Base-by-base conservation (phyloP, 37 sponge, comb jelly and placozoan genomes). In the Geodia barretti region DNA sequence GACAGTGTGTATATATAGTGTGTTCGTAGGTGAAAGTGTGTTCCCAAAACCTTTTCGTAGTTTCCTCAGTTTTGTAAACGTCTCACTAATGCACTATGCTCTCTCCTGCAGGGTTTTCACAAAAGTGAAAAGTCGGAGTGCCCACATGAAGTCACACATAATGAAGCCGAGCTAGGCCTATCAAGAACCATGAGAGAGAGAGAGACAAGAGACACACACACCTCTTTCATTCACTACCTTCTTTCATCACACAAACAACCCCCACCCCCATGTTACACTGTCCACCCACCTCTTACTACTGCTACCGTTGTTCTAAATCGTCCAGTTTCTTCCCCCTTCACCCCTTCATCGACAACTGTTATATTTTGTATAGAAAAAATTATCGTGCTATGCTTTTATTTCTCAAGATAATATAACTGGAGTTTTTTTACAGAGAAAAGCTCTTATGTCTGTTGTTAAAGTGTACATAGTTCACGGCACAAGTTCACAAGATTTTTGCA, bases 131-230 rank as follows among this genome's bases (percentile, higher is more conserved):
- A 92, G 93, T 69, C 84, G 98, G 20, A 94, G 95, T 92, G 97
- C 97, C 23, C 94, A 93, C 85, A 97, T 93, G 97, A 93, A 97
- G 83, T 91, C 94, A 8, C 94, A 93, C 76, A 91, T 90, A 28
- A 70, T 90, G 61, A 90, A 90, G 64, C 81, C 64, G 21, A 77
- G 36, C 64, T 85, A 31, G 39, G 35, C 11, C 60, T 58, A 58
- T 11, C 17, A 58, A 21, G 17, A 58, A 58, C 60, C 19, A 58
- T 58, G 19, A 19, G 17, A 58, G 17, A 58, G 17, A 58, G 17
- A 58, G 17, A 58, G 17, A 58, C 60, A 58, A 47, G 54, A 47
- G 54, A 47, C 54, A 47, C 54, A 47, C 14, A n/a, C n/a, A n/a
- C n/a, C n/a, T n/a, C n/a, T n/a, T n/a, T n/a, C n/a, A n/a, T n/a